Evolutionary conservation across 2,797 vertebrate genomes (phyloP).

Genomic region (Octomys mimax): DNA sequence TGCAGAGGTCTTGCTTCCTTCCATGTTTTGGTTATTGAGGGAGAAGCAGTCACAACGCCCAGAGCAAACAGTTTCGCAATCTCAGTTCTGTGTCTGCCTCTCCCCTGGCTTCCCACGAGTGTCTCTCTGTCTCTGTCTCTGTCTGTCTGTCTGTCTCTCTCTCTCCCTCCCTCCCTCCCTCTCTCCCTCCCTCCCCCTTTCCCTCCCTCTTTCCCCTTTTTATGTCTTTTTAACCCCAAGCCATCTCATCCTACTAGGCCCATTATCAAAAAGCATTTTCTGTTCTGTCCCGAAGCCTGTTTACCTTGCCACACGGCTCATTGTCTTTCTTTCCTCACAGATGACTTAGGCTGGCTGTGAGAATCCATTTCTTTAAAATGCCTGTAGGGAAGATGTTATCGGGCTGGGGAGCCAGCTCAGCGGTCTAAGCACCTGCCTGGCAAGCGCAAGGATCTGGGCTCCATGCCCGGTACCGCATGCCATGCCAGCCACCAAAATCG

Average conservation of each 20-base stretch:
- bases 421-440: too few species aligned
- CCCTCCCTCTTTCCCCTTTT: neutral
- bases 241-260: neutral
- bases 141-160: neutral
- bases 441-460: too few species aligned
- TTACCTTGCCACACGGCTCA: neutral
- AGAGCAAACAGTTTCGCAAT: neutral
- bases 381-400: neutral
- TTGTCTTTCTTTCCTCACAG: conserved; percentile 3
- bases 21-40: neutral
- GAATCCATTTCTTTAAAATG: conserved; percentile 33
- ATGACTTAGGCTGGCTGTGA: neutral
- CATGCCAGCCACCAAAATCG: too few species aligned
- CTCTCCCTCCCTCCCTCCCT: too few species aligned
- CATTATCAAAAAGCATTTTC: neutral
- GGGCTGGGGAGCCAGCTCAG: too few species aligned
- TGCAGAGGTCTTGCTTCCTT: neutral
- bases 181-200: too few species aligned
- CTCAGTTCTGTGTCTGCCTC: neutral
- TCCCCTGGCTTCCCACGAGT: neutral
- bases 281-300: neutral
- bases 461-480: too few species aligned
- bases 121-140: too few species aligned
- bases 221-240: neutral
- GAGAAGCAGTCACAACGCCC: neutral